phyloP scores from a whole-genome alignment of 2,888 invertebrate genomes.

The Tenthredo scrophulariae region DNA sequence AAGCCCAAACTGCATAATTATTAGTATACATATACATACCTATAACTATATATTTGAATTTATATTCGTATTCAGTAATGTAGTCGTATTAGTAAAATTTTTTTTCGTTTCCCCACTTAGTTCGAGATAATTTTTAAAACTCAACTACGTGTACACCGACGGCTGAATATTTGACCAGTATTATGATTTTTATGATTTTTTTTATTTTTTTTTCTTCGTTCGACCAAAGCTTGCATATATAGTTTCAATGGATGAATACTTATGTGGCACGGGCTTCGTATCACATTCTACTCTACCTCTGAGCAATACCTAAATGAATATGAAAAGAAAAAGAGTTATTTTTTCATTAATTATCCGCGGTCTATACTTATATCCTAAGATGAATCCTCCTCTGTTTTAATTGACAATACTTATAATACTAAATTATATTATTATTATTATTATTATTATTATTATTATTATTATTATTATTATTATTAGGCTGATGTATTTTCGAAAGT shows the following conservation, averaged over 20 bases:
- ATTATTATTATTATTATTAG: background rate
- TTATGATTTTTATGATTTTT: background rate
- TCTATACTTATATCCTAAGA: background rate
- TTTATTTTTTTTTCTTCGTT: background rate
- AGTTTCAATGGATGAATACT: background rate
- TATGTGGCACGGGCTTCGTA: background rate
- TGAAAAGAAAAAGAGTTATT: background rate
- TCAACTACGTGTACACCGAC: background rate
- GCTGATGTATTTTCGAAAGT: constrained; percentile 27
- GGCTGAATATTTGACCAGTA: background rate
- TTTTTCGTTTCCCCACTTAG: background rate
- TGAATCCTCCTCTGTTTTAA: constrained; percentile 6
- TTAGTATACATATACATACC: background rate
- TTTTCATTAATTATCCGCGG: background rate
- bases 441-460: background rate
- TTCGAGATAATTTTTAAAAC: background rate
- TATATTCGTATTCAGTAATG: no score
- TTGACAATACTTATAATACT: background rate
- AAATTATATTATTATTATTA: background rate
- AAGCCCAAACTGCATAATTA: constrained; percentile 7
- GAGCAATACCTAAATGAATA: background rate
- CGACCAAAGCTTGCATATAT: background rate
- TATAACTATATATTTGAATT: background rate
- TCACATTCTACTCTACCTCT: background rate
- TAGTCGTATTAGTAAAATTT: background rate